Evolutionary conservation across 2,797 vertebrate species (phyloP).

Genomic region (Hylomyscus alleni): DNA sequence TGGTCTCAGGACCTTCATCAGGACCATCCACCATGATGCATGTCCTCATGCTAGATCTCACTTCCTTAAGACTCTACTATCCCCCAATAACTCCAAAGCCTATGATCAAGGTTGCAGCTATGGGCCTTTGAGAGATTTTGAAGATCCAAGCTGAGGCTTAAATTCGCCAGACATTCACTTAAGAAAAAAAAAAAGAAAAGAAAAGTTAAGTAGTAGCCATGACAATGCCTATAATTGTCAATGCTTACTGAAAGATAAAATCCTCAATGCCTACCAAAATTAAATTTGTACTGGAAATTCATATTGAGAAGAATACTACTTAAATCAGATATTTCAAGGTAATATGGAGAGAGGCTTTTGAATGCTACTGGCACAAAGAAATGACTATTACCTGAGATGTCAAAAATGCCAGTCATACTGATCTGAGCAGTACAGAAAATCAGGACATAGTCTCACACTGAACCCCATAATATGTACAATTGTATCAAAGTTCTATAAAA

Average conservation of each 20-base stretch:
- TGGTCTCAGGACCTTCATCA: neutral
- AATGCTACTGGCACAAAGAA: neutral
- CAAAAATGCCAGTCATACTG: neutral
- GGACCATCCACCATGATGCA: neutral
- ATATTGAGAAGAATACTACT: slow-evolving; percentile 19
- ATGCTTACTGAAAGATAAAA: neutral
- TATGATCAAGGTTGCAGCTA: neutral
- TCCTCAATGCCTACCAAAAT: slow-evolving; percentile 46
- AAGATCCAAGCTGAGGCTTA: neutral
- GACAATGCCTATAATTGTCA: neutral
- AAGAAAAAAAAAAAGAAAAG: neutral
- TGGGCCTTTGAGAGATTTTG: neutral
- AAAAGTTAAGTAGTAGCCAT: neutral
- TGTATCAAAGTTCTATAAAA: neutral
- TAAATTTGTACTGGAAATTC: slow-evolving; percentile 16
- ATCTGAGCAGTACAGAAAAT: neutral
- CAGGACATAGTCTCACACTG: neutral
- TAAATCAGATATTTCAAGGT: neutral
- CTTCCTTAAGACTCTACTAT: neutral
- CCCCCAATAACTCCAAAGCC: no score
- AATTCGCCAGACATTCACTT: neutral
- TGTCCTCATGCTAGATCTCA: neutral
- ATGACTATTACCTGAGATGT: neutral
- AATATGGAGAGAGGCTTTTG: neutral
- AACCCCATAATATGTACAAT: neutral